Percentiles rank a stretch among this genome's conserved stretches.
These are phyloP conservation scores for Ovibos moschatus DNA, from an alignment of 2,113 vertebrate species.

Conservation along the genomic window DNA sequence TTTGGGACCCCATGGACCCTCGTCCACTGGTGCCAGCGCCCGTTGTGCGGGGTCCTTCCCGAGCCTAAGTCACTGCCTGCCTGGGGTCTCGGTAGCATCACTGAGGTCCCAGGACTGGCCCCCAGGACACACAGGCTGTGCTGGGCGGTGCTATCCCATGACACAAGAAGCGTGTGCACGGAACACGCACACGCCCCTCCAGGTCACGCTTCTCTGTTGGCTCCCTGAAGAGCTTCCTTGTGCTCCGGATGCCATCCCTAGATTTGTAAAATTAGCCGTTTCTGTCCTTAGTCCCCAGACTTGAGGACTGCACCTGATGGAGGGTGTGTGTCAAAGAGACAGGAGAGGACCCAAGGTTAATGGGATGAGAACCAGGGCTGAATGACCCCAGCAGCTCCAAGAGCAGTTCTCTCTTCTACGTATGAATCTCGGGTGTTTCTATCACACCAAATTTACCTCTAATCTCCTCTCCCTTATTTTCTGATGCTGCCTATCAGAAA, in stretches of 20 bases:
- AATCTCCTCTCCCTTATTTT: neutral
- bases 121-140: accelerated
- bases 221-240: neutral
- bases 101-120: neutral
- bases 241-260: neutral
- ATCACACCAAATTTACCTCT: neutral
- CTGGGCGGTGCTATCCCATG: neutral
- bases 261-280: neutral
- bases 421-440: neutral
- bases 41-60: accelerated
- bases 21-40: neutral
- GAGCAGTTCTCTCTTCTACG: neutral
- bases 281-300: neutral
- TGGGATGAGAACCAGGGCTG: neutral
- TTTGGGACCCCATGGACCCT: neutral
- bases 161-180: accelerated
- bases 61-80: neutral
- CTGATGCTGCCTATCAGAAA: neutral
- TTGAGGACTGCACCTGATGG: neutral
- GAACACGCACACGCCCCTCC: neutral
- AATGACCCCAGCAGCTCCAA: no score
- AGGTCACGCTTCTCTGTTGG: accelerated
- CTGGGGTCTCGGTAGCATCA: neutral
- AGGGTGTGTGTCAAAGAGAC: no score
- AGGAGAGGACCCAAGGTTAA: neutral